These are phyloP conservation scores for Brachyhypopomus occidentalis DNA, from an alignment of 2,113 vertebrate species.

Conservation along the genomic window DNA sequence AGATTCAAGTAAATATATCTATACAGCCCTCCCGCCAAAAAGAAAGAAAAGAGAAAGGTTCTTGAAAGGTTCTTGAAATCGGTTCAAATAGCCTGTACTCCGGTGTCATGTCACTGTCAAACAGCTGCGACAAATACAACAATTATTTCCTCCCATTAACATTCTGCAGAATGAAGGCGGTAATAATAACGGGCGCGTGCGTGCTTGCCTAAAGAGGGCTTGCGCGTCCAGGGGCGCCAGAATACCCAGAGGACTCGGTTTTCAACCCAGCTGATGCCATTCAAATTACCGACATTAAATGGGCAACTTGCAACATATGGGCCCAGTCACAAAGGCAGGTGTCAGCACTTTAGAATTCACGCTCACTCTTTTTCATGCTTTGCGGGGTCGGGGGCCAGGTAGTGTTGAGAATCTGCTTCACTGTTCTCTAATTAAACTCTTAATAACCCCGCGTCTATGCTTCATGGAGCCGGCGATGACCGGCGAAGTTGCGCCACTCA, in stretches of 20 bases:
- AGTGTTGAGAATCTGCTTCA: conserved; percentile 10
- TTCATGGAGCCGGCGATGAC: background rate
- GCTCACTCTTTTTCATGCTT: conserved; percentile 40
- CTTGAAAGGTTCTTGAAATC: background rate
- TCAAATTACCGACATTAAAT: conserved; percentile 44
- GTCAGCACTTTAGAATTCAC: conserved; percentile 40
- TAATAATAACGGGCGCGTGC: background rate
- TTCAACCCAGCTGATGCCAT: conserved; percentile 27
- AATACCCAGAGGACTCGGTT: conserved; percentile 22
- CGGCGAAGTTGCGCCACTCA: background rate
- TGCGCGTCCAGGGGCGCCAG: background rate
- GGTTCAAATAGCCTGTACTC: background rate
- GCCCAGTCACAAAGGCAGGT: conserved; percentile 44
- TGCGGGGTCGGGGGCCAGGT: conserved; percentile 4
- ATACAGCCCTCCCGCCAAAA: too few relatives aligned
- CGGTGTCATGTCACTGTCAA: background rate
- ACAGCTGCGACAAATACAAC: conserved; percentile 6
- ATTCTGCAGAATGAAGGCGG: background rate
- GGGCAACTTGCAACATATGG: conserved; percentile 39
- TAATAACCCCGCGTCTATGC: conserved; percentile 2
- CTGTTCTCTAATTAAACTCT: conserved; percentile 43
- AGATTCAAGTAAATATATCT: too few relatives aligned
- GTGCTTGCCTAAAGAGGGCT: conserved; percentile 15
- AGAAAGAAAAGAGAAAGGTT: too few relatives aligned
- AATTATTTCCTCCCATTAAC: conserved; percentile 14